Conservation (phyloP, 2,113 vertebrate species). For the Pithys albifrons region DNA sequence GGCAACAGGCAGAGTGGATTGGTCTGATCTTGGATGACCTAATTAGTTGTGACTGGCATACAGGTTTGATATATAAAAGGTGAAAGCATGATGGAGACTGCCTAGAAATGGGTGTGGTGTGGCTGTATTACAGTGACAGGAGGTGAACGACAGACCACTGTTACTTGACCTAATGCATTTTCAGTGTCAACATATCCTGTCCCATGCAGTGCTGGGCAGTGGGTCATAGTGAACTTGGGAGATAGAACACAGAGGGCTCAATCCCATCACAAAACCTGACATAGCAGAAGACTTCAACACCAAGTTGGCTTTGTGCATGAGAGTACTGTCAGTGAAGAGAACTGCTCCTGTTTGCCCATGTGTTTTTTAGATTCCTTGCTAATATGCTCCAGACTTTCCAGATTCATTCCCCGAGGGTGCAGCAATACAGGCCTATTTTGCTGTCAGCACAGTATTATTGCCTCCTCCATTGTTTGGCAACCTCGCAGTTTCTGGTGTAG, state of each 20-base stretch:
- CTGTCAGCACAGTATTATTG: not conserved
- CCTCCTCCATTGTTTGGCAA: not conserved
- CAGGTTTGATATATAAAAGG: not conserved
- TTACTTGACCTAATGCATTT: not conserved
- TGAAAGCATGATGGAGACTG: not conserved
- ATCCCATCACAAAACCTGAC: not conserved
- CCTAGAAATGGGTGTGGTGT: not conserved
- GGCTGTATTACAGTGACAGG: not conserved
- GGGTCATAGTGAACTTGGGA: not conserved
- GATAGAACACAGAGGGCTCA: not conserved
- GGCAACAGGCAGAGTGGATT: not conserved
- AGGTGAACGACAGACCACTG: not conserved
- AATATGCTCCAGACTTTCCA: not conserved
- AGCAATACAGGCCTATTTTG: not conserved
- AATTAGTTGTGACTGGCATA: not conserved
- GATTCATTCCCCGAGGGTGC: not conserved
- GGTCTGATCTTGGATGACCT: not conserved
- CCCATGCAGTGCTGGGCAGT: not conserved
- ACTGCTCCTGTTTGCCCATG: rapidly evolving
- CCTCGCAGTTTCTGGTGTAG: not conserved
- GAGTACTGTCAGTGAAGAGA: not conserved
- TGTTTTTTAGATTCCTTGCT: not conserved
- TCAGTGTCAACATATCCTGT: not conserved
- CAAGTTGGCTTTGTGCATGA: not conserved
- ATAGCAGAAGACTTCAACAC: not conserved